Evolutionary conservation across 2,797 vertebrate genomes (phyloP), one percentile per base, ranked within the genome.

Genomic region (Danio choprae): DNA sequence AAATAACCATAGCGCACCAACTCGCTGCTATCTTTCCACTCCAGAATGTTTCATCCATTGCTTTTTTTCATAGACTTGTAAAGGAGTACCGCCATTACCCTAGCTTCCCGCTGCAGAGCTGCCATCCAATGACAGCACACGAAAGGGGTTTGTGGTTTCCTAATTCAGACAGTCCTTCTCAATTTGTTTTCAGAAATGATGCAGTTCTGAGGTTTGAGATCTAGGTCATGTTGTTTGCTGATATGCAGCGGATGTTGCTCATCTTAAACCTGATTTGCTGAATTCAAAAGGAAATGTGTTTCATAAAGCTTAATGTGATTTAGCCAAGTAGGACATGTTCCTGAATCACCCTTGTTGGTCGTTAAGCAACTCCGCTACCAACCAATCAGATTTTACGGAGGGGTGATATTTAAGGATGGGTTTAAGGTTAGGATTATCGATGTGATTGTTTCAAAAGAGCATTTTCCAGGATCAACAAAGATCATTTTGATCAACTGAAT

Each of bases 1-100:
- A 81, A 78, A 83, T 80, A 84, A 77, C 9, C 38, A 77, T 84
- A 73, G 77, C 48, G 18, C 56, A 64, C 74, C 48, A 73, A 79
- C 55, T 68, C 13, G 29, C 36, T 83, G 53, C 69, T 83, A 73
- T 74, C 55, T 77, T 76, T 65, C 72, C 59, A 76, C 74, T 53
- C 22, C n/a, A 68, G 64, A 69, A 70, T 79, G 51, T 79, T 43
- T 58, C 46, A 44, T 82, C 53, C 2, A 41, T 68, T 41, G 58
- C 38, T 70, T 20, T 53, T n/a, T 77, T 74, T 62, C 5, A 36
- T 68, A 44, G 46, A 50, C 40, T 5, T 38, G 69, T 13, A 74
- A 12, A 74, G 41, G 58, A 55, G 56, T 59, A 18, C 64, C 7
- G 16, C 73, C 36, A 63, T 74, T 59, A 74, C 81, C 3, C 40